Evolutionary conservation across 1,140 invertebrate species (phyloP).

Genomic region (Ceratosolen solmsi): DNA sequence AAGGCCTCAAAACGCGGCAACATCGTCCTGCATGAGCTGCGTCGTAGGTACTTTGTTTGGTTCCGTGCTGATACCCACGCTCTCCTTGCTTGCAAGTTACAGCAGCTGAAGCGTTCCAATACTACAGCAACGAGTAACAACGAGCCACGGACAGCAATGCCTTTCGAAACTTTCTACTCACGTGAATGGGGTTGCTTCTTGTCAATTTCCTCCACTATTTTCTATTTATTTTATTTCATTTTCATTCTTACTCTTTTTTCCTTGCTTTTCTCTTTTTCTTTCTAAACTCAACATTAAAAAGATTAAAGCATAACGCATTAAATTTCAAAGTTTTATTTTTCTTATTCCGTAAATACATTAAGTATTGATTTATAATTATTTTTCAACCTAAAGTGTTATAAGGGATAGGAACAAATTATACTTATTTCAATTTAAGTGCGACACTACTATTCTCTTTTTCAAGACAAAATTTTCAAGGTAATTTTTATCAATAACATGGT

Average conservation of each 20-base stretch:
- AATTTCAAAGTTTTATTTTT: no score
- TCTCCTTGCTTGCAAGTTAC: slow-evolving; percentile 58
- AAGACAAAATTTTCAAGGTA: no score
- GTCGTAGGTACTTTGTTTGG: slow-evolving; percentile 71
- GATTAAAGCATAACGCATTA: background rate
- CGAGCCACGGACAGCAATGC: slow-evolving; percentile 55
- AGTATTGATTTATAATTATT: no score
- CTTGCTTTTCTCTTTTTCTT: background rate
- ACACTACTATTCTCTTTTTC: no score
- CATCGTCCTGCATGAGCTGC: slow-evolving; percentile 56
- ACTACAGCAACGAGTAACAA: background rate
- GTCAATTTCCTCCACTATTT: slow-evolving; percentile 47
- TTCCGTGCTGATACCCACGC: slow-evolving; percentile 74
- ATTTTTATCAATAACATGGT: no score
- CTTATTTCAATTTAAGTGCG: no score
- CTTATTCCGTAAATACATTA: no score
- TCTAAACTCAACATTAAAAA: background rate
- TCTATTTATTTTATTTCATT: background rate
- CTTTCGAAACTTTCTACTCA: slow-evolving; percentile 71
- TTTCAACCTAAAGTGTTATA: no score
- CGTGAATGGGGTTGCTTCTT: slow-evolving; percentile 67
- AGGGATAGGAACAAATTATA: no score
- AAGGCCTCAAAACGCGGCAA: slow-evolving; percentile 72
- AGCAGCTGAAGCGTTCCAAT: background rate
- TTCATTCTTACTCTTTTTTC: background rate